phyloP scores from a whole-genome alignment of 1,140 invertebrate genomes.

The Belonocnema kinseyi region DNA sequence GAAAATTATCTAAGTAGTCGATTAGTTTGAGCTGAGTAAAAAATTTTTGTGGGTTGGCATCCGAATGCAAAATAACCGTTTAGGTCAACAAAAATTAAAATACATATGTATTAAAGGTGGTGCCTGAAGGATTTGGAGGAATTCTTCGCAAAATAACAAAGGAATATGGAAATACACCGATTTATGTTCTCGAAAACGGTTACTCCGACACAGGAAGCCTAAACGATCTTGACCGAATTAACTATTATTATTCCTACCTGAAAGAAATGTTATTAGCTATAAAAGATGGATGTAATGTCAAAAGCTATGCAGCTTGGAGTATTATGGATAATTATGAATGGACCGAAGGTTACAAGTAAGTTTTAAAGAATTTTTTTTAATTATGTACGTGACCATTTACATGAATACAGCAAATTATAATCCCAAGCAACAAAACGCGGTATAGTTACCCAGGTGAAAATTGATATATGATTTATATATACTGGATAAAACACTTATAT shows the following conservation, averaged over 20 bases:
- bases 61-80: too few species aligned
- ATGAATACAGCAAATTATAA: too few species aligned
- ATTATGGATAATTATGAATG: conserved; percentile 89
- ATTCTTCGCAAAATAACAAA: conserved; percentile 80
- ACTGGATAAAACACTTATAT: too few species aligned
- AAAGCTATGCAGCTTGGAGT: conserved; percentile 83
- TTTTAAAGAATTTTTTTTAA: conserved; percentile 38
- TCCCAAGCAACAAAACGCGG: too few species aligned
- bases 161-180: conserved; percentile 78
- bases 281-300: conserved; percentile 76
- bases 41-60: too few species aligned
- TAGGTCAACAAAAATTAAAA: not conserved
- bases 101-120: conserved; percentile 52
- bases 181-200: conserved; percentile 86
- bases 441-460: too few species aligned
- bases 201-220: conserved; percentile 34
- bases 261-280: conserved; percentile 64
- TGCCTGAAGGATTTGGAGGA: conserved; percentile 77
- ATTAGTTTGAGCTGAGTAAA: too few species aligned
- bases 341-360: conserved; percentile 80
- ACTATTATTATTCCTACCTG: conserved; percentile 74
- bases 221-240: conserved; percentile 70
- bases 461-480: too few species aligned
- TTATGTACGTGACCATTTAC: too few species aligned
- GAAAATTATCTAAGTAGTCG: too few species aligned